Base-by-base conservation (phyloP, 1,140 invertebrate genomes). In the Teleopsis dalmanni region DNA sequence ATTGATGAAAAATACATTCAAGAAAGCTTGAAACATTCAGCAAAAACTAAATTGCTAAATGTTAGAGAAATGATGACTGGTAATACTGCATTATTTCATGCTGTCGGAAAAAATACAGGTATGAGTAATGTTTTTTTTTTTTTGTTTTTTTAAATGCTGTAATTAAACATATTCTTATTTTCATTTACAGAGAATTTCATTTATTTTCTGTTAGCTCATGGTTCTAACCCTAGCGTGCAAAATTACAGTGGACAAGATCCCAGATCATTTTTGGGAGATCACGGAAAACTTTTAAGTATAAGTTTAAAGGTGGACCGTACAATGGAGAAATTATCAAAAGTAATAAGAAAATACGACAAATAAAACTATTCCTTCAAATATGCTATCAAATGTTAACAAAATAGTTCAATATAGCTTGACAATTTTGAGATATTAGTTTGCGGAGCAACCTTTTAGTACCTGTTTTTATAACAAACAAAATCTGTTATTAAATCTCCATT, bases 151-250 rank as follows among this genome's bases (percentile, higher is more conserved):
- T 26, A 29, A 37, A 36, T 49, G 35, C 5, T 11, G 4, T 27
- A 10, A 19, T 14, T 7, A 18, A 36, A 46, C 36, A 13, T 37
- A 16, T 5, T 5, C 14, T 3, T 33, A 11, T 49, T 25, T 35
- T 16, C 41, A 27, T 19, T 52, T 57, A 16, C 34, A 62, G 65
- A 68, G 41, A 64, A 68, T 38, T 44, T 67, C 3, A 57, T 62
- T n/a, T 68, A 65, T 38, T 65, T 68, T 33, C 46, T 68, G 19
- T 42, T 68, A n/a, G 64, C 65, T 0, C 65, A 68, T 33, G 36
- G 67, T 7, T 50, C 51, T 14, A 53, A 65, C 57, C 65, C 65
- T 4, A 55, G 62, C 11, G 51, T 58, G 29, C 54, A 59, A 40
- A 68, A 68, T 42, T 48, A 56, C 14, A 63, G 60, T 42, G 58